Conservation (phyloP, 2,888 invertebrate genomes). For the Leptinotarsa tumamoca region DNA sequence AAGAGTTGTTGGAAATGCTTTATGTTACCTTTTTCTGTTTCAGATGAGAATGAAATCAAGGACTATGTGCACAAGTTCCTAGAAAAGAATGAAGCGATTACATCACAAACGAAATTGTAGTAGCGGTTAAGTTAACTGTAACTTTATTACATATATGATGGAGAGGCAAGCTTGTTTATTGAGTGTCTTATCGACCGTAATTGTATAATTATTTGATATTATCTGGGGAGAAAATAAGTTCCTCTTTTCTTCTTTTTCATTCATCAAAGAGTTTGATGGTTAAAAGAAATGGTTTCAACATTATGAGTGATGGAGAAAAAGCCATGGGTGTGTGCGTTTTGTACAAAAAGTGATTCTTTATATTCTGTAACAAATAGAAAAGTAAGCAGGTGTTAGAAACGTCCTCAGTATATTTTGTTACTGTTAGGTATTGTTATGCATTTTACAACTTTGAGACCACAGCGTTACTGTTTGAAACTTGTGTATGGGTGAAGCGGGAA, state of each 20-base stretch:
- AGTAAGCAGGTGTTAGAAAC: constrained; percentile 10
- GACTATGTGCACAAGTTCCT: constrained; percentile 72
- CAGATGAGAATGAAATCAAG: constrained; percentile 75
- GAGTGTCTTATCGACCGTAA: background rate
- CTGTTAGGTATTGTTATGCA: background rate
- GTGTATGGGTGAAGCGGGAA: background rate
- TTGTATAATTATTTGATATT: background rate
- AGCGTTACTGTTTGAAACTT: background rate
- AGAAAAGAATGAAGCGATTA: constrained; percentile 70
- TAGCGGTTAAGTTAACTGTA: constrained; percentile 38
- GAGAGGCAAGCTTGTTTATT: constrained; percentile 21
- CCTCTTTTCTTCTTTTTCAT: background rate
- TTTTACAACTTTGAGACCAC: background rate
- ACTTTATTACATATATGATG: constrained; percentile 23
- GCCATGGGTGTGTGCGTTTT: background rate
- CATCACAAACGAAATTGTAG: constrained; percentile 56
- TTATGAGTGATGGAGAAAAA: background rate
- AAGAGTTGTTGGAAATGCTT: too few relatives aligned
- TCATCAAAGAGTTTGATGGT: too few relatives aligned
- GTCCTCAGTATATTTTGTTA: constrained; percentile 3
- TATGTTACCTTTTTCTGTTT: constrained; percentile 56
- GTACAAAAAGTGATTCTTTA: background rate
- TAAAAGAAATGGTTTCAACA: background rate
- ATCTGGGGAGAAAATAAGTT: background rate
- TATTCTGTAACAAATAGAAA: constrained; percentile 17